Base-by-base conservation (phyloP, 2,113 vertebrate species). In the Otolemur garnettii region DNA sequence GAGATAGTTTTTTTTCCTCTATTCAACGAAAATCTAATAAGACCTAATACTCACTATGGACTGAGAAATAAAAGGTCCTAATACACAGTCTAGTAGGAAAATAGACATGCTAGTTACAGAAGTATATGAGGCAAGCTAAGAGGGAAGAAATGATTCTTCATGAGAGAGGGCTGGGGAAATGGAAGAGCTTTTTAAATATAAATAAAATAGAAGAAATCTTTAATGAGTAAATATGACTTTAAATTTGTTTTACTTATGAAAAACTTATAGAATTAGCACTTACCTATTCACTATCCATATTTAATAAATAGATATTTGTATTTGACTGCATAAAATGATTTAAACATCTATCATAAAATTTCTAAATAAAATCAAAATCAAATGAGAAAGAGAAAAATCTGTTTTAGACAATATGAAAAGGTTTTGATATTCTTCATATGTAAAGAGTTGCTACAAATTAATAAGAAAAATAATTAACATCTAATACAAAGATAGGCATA, bases 361-460 rank as follows among this genome's bases (percentile, higher is more conserved):
- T 10, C 28, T 71, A 30, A 53, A 19, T 28, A 66, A 71, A 86
- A 69, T 81, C 28, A 62, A 95, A 81, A 68, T 19, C 42, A 89
- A 93, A 74, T 57, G 17, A 64, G 19, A 90, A 59, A 55, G 62
- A 71, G 53, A 64, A 88, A 80, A 78, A 78, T 66, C 4, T 19
- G 57, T 35, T 96, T 81, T 11, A 84, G 87, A 45, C 19, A 89
- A 83, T 85, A 28, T 45, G 59, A 75, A 60, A 64, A 95, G 79
- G 5, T 21, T 28, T 89, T 83, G 33, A 53, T 77, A 85, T 42
- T 95, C 78, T 68, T 78, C 59, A 55, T 55, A 84, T 72, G n/a
- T 85, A 77, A 96, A 77, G 35, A 81, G 42, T 81, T 93, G 45
- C 10, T 87, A 87, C 38, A 92, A 85, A 72, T 91, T 79, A n/a